Evolutionary conservation across 2,113 vertebrate species (phyloP), one percentile per base, ranked within the genome.

Genomic region (Cyphomyrus plagiostoma): DNA sequence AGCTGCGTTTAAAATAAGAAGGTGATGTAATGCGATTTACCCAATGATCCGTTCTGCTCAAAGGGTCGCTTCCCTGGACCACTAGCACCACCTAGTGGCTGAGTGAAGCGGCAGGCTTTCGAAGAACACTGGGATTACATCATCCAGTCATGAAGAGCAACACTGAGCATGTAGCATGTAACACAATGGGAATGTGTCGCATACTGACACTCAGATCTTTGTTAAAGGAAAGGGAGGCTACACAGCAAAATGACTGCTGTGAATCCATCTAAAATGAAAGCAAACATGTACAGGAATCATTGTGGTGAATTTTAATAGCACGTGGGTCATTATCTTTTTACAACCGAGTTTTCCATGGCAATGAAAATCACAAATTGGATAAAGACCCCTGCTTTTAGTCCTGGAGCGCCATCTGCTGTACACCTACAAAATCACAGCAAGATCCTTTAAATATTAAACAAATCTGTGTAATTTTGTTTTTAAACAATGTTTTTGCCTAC

Each of bases 121-220:
- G 89, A 92, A 90, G 66, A 30, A 26, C 82, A 50, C 86, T 19
- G 53, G 88, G 53, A 93, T 93, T 91, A 93, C 93, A 90, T 93
- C 93, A 92, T 91, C 9, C 13, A n/a, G 48, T 23, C 85, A 80
- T 88, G 62, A 89, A 58, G 74, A 77, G 74, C 85, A 53, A 13
- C 62, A 2, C 42, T 87, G 49, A 89, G 77, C 80, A 46, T 70
- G 52, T 23, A 53, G 48, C 11, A 35, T 39, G 35, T 77, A 21
- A 49, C 62, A 82, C 35, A 88, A 74, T 30, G 35, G 50, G 49
- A 19, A 56, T 1, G 4, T 53, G 58, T 42, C 74, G 13, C 70
- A 42, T 19, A 2, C 46, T 13, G 49, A 39, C 35, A 62, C 86
- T 42, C 42, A 62, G 19, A 58, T 87, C 62, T 66, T 23, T 80